These are phyloP conservation scores for Drosophila orosa DNA, from an alignment of 1,140 invertebrate species.

Conservation along the genomic window DNA sequence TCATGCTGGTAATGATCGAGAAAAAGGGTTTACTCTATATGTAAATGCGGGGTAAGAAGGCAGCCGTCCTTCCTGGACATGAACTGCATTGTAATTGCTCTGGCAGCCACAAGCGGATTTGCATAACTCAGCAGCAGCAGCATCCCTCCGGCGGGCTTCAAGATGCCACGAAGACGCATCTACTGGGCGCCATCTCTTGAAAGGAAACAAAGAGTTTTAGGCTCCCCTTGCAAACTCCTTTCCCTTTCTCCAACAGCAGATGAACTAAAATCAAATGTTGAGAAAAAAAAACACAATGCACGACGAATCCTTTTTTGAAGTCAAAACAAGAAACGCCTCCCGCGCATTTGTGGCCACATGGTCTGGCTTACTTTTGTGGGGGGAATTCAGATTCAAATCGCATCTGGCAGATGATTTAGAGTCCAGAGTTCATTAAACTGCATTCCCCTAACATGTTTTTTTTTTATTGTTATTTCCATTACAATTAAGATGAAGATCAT, in stretches of 20 bases:
- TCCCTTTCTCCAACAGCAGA: constrained; percentile 16
- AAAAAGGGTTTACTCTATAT: constrained; percentile 16
- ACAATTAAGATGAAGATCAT: constrained; percentile 48
- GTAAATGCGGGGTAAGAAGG: constrained; percentile 42
- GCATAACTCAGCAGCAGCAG: constrained; percentile 21
- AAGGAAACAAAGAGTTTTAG: constrained; percentile 6
- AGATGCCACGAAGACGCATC: constrained; percentile 5
- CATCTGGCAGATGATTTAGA: constrained; percentile 55
- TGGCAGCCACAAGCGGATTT: constrained; percentile 58
- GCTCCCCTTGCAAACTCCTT: constrained; percentile 1
- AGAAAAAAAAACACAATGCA: constrained; percentile 33
- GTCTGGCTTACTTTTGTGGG: constrained; percentile 13
- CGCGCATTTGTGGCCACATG: constrained; percentile 70
- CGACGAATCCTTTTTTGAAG: constrained; percentile 57
- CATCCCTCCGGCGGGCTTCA: background rate
- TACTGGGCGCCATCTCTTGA: constrained; percentile 56
- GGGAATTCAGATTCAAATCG: constrained; percentile 57
- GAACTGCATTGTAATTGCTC: constrained; percentile 69
- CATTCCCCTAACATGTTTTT: background rate
- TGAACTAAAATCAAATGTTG: constrained; percentile 36
- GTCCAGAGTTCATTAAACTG: constrained; percentile 45
- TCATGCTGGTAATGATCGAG: constrained; percentile 62
- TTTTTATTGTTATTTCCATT: background rate
- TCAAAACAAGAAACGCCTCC: constrained; percentile 51
- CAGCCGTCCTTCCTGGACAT: constrained; percentile 37